Base-by-base conservation (phyloP, 2,113 vertebrate species). In the Rhinoderma darwinii region DNA sequence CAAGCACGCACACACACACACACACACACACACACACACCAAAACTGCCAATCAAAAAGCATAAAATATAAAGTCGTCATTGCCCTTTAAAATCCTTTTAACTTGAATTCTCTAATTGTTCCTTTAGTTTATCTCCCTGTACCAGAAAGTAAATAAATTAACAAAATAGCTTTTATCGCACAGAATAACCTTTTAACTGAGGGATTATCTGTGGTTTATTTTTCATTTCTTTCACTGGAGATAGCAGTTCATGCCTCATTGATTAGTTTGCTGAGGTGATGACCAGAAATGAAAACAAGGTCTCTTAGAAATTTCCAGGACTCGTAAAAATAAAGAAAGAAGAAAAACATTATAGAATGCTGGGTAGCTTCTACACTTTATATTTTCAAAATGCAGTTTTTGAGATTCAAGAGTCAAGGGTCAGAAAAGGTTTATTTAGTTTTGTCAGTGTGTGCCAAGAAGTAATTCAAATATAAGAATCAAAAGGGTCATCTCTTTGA, bases 111-210 rank as follows among this genome's bases (percentile, higher is more conserved):
- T 96, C 96, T 99, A 99, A 99, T 99, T 99, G 97, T 99, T 97
- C 96, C 93, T 95, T 96, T 95, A 96, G 96, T 98, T 99, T 99
- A 99, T 99, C 97, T 97, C 96, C 93, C 95, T 94, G 91, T 93
- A 95, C 95, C 97, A 98, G 97, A 98, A 96, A 98, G 97, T 98
- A 99, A 99, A 99, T 99, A 99, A 99, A 99, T 99, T 99, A 98
- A 98, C 97, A 99, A 97, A 99, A 98, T 98, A 98, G 97, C 98
- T 99, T 98, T 98, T 99, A 98, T 98, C 97, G 92, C 96, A 96
- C 95, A 92, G 96, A 96, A 96, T 99, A 98, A 99, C 98, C 98
- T 99, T 99, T 99, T 99, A 99, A 98, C 97, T 96, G 96, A 96
- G 95, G 97, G 97, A 99, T 99, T 98, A 99, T 99, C 97, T 96